Conservation (phyloP, 2,888 invertebrate genomes). For the Cataglyphis livida region DNA sequence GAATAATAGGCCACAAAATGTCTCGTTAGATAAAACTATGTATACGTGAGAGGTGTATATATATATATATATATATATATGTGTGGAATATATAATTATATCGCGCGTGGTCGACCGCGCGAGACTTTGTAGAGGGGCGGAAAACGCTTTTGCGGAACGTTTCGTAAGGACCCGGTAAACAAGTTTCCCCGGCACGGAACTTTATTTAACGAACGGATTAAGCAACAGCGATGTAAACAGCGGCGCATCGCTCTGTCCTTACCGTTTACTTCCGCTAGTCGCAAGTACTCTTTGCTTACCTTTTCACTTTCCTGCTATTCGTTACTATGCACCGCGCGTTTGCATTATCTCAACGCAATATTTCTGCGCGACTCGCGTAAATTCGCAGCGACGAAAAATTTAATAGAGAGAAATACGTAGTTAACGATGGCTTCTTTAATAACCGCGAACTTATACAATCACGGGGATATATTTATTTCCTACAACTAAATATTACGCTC, state of each 20-base stretch:
- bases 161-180: conserved; percentile 52
- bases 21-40: background rate
- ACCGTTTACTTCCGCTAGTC: conserved; percentile 48
- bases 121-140: conserved; percentile 15
- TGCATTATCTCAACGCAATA: conserved; percentile 11
- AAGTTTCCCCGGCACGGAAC: conserved; percentile 52
- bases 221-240: conserved; percentile 50
- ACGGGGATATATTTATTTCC: background rate
- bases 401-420: background rate
- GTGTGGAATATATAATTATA: conserved; percentile 21
- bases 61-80: no score
- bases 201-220: conserved; percentile 73
- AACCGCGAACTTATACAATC: conserved; percentile 1
- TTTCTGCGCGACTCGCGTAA: background rate
- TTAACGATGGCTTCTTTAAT: conserved; percentile 4
- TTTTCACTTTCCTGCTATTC: conserved; percentile 25
- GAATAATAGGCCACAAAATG: conserved; percentile 32
- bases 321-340: background rate
- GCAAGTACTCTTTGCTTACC: background rate
- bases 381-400: conserved; percentile 2
- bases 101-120: background rate
- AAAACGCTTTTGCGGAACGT: conserved; percentile 25
- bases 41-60: background rate
- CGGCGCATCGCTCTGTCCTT: conserved; percentile 44
- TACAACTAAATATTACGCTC: background rate